Evolutionary conservation across 2,888 invertebrate species (phyloP).

Genomic region (Esperia sulphurella): DNA sequence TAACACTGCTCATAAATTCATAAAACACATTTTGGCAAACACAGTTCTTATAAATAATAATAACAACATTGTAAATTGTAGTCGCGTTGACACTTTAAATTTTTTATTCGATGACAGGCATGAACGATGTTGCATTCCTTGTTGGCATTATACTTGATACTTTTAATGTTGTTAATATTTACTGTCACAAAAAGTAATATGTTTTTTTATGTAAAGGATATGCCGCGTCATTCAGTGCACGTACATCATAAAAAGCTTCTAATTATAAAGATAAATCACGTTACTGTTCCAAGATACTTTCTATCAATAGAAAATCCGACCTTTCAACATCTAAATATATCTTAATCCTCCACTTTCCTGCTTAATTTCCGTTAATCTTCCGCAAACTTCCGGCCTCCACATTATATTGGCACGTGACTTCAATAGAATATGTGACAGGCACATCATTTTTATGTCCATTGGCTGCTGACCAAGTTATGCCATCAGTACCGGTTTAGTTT

Average conservation of each 20-base stretch:
- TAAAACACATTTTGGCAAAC: constrained; percentile 3
- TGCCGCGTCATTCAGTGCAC: no score
- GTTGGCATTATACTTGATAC: neutral
- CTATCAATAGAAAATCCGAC: neutral
- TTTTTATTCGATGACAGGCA: constrained; percentile 1
- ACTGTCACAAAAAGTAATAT: neutral
- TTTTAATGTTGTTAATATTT: neutral
- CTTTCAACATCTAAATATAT: neutral
- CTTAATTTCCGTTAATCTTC: constrained; percentile 13
- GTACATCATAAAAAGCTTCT: no score
- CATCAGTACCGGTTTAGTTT: neutral
- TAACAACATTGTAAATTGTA: constrained; percentile 3
- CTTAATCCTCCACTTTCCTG: constrained; percentile 3
- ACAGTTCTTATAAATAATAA: constrained; percentile 2
- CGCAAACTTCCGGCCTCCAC: constrained; percentile 29
- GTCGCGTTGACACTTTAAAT: constrained; percentile 3
- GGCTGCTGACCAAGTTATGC: constrained; percentile 39
- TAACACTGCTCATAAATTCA: neutral
- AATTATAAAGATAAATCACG: no score
- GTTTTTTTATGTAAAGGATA: no score
- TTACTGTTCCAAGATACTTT: no score
- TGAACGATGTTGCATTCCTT: neutral
- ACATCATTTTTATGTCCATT: constrained; percentile 31
- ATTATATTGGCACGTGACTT: constrained; percentile 11
- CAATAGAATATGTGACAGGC: constrained; percentile 22